Evolutionary conservation across 2,888 invertebrate genomes (phyloP), one percentile per base, ranked within the genome.

Genomic region (Nomada hirtipes): DNA sequence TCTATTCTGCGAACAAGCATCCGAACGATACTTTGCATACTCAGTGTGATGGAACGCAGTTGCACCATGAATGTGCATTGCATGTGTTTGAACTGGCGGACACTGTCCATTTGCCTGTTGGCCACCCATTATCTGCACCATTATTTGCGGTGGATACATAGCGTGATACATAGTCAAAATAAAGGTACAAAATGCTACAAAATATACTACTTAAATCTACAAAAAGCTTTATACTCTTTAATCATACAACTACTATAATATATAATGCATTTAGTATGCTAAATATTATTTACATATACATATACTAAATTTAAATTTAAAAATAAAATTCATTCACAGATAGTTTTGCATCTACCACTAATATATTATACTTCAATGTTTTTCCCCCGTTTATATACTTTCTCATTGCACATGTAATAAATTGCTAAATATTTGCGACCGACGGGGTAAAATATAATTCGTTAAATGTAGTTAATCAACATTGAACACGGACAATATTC

Each of bases 81-180:
- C 52, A 47, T 90, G 91, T 81, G 87, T 85, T 83, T 90, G 91
- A 60, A 88, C 44, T 47, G 90, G 88, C 70, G 90, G 85, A 87
- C 89, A 90, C 70, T 92, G 93, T 85, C 91, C 89, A 84, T 89
- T 91, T 72, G 90, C 85, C 86, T 92, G 92, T 79, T 92, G 93
- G 84, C 89, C 89, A 88, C 91, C 90, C 83, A 91, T 89, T 88
- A 93, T 88, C 84, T 93, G 93, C 83, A 93, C 91, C 92, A 93
- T 91, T 89, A 92, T 90, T 87, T 92, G 92, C 53, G 92, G 89
- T 78, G 91, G 91, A 85, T 90, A 90, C 85, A 91, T 89, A 85
- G 93, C 84, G 85, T 93, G 93, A 92, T 93, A 92, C 93, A 93
- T 93, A 90, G 88, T 91, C 88, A 89, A 89, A 74, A 78, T 68